A percentile compares a stretch with the other conserved stretches of the same genome.
Conservation (phyloP, 2,888 invertebrate genomes). For the Nowickia ferox region DNA sequence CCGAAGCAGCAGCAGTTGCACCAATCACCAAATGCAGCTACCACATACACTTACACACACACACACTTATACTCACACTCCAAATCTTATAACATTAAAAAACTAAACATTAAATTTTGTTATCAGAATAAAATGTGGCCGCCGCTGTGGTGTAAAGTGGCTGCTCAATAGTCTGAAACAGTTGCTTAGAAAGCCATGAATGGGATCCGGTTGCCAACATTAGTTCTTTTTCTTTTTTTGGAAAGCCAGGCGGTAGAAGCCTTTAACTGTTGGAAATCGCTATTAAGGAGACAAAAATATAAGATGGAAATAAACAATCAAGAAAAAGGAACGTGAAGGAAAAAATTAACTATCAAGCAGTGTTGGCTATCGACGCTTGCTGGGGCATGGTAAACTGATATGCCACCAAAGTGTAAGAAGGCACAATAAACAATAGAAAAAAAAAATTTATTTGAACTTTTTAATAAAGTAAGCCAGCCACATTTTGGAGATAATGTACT, state of each 20-base stretch:
- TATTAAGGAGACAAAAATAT: conserved; percentile 49
- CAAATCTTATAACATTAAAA: not conserved
- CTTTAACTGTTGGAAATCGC: conserved; percentile 51
- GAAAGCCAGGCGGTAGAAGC: conserved; percentile 57
- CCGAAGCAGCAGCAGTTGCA: conserved; percentile 30
- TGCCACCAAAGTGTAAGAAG: conserved; percentile 73
- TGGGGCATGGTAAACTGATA: conserved; percentile 74
- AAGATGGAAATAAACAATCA: not conserved
- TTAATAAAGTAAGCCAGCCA: conserved; percentile 49
- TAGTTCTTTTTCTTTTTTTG: conserved; percentile 19
- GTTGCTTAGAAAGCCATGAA: conserved; percentile 44
- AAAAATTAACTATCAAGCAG: conserved; percentile 74
- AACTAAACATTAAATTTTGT: conserved; percentile 64
- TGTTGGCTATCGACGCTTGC: conserved; percentile 79
- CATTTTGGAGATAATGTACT: not conserved
- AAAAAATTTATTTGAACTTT: conserved; percentile 26
- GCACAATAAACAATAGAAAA: conserved; percentile 52
- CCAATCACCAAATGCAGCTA: conserved; percentile 42
- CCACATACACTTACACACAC: not conserved
- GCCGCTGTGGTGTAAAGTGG: conserved; percentile 21
- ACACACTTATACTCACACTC: not conserved
- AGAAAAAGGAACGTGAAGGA: conserved; percentile 23
- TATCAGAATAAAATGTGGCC: conserved; percentile 66
- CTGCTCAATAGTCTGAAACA: conserved; percentile 18
- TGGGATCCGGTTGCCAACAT: conserved; percentile 17